Evolutionary conservation across 2,888 invertebrate species (phyloP), one percentile per base, ranked within the genome.

Genomic region (Ophonus ardosiacus): DNA sequence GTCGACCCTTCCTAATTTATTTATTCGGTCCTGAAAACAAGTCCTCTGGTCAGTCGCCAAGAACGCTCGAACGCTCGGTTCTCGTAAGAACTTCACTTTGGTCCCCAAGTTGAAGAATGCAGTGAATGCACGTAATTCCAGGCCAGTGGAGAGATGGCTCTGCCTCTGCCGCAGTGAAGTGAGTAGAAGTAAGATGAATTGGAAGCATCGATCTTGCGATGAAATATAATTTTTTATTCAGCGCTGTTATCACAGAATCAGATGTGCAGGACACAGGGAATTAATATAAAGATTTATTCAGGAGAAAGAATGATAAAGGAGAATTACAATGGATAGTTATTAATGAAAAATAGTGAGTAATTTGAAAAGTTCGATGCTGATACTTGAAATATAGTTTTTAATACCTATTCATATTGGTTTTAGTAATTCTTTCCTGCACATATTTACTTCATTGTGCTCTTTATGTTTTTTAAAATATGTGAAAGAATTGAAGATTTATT

Each of bases 181-280:
- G 43, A 51, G 43, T 10, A 68, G 31, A 68, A 68, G 24, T 38
- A 68, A 68, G 68, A 68, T 68, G 68, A 68, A 68, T 68, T 68
- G 68, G 38, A 15, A 6, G 68, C 68, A 68, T 68, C 68, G 68
- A 68, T 68, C 68, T 68, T 68, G 31, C 68, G 68, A 68, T 68
- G 68, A 68, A 68, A 68, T 68, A 68, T 68, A 68, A 40, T 68
- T 68, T 68, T 68, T 68, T 68, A 68, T 68, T 68, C 68, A 68
- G 68, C 63, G 24, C 68, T 40, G 68, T 68, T 68, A 68, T 68
- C 68, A 38, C 68, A n/a, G 31, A 68, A 68, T 68, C 68, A 68
- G 68, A 38, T 68, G 38, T 10, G n/a, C 63, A 18, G 63, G 24
- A 68, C 31, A 38, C 18, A 61, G 18, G 61, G 21, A 38, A 68